Percentiles rank a stretch among this genome's conserved stretches.
Evolutionary conservation across 2,113 vertebrate species (phyloP).

Genomic region (Canis aureus): DNA sequence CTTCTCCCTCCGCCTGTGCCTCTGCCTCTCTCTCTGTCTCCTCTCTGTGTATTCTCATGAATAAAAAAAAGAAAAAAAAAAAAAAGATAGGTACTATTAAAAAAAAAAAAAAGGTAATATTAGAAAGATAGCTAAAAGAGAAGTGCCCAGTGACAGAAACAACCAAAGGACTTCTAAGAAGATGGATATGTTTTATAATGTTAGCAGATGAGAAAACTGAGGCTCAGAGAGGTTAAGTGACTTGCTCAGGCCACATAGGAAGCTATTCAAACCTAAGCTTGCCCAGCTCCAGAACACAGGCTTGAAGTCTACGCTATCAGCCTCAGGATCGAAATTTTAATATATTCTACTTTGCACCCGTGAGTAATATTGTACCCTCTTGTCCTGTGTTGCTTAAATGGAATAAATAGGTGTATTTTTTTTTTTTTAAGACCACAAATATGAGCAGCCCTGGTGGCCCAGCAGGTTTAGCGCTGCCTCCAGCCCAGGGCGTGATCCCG

Average conservation of each 20-base stretch:
- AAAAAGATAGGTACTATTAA: no score
- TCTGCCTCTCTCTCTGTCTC: no score
- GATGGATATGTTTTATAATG: neutral
- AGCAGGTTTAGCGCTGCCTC: no score
- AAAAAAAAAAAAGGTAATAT: neutral
- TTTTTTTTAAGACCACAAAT: neutral
- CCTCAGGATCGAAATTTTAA: neutral
- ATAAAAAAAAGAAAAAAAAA: no score
- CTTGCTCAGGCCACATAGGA: neutral
- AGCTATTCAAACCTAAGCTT: neutral
- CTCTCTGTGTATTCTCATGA: no score
- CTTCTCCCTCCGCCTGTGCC: no score
- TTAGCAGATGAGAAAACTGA: neutral
- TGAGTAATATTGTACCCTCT: neutral
- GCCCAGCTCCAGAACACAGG: neutral
- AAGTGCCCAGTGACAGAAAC: neutral
- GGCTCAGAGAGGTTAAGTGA: neutral
- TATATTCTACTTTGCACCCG: neutral
- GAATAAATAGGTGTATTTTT: neutral
- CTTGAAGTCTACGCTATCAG: neutral
- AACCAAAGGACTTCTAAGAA: neutral
- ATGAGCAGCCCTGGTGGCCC: no score
- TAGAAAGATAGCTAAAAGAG: neutral
- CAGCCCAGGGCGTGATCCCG: no score
- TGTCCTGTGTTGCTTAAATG: neutral